phyloP scores from a whole-genome alignment of 2,888 invertebrate species.

The Lamproptera curius region DNA sequence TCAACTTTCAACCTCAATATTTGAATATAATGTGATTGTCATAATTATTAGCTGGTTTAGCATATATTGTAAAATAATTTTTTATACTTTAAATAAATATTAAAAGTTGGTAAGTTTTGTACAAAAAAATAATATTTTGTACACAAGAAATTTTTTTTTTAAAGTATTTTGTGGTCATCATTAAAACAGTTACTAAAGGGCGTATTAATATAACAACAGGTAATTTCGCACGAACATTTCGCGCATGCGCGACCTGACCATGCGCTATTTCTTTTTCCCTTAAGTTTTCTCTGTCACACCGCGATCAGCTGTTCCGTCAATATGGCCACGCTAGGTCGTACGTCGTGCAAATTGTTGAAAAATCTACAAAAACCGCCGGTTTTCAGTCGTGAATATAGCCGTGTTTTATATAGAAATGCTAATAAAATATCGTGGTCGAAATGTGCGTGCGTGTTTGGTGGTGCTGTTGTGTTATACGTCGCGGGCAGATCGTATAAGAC shows the following conservation, averaged over 20 bases:
- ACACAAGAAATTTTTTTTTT: too few species aligned
- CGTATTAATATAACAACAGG: not conserved
- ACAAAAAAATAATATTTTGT: too few species aligned
- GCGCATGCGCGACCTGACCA: constrained; percentile 17
- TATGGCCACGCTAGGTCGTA: constrained; percentile 73
- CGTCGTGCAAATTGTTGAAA: constrained; percentile 60
- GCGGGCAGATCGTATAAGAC: constrained; percentile 47
- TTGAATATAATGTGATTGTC: too few species aligned
- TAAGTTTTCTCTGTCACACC: constrained; percentile 42
- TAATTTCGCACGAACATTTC: not conserved
- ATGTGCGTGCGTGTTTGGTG: constrained; percentile 66
- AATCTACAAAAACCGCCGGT: constrained; percentile 54
- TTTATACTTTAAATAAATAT: too few species aligned
- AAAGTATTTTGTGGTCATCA: not conserved
- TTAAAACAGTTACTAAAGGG: not conserved
- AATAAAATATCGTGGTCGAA: constrained; percentile 50
- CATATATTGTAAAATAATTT: too few species aligned
- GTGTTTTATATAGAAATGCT: constrained; percentile 46
- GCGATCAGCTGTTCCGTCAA: constrained; percentile 66
- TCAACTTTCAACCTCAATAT: too few species aligned
- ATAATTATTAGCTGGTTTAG: too few species aligned
- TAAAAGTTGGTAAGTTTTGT: too few species aligned
- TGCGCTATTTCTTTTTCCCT: constrained; percentile 18
- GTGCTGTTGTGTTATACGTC: constrained; percentile 59
- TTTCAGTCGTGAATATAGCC: constrained; percentile 52